phyloP scores from a whole-genome alignment of 1,140 invertebrate genomes.

The Drosophila busckii region DNA sequence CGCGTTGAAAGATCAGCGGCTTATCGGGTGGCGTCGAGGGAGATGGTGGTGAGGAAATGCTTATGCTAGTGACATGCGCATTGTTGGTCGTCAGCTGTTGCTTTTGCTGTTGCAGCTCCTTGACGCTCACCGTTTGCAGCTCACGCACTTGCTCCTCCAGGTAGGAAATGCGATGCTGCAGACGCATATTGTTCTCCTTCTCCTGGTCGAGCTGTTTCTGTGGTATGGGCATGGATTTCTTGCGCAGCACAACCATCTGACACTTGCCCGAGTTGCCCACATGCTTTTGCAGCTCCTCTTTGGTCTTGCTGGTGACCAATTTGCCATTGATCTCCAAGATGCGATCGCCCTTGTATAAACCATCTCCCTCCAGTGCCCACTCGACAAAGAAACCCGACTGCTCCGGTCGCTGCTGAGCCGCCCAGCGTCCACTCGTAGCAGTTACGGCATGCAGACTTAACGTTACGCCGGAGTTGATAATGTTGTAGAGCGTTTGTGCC shows the following conservation, averaged over 20 bases:
- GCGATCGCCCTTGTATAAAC: conserved; percentile 87
- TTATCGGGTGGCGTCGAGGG: conserved; percentile 67
- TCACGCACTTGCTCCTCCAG: conserved; percentile 92
- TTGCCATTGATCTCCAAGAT: conserved; percentile 92
- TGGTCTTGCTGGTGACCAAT: conserved; percentile 84
- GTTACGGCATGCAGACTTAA: conserved; percentile 83
- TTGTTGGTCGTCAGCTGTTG: conserved; percentile 21
- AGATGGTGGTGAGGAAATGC: conserved; percentile 71
- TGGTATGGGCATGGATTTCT: conserved; percentile 54
- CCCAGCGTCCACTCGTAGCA: conserved; percentile 83
- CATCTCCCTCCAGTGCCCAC: conserved; percentile 88
- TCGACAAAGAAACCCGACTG: conserved; percentile 84
- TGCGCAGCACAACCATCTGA: conserved; percentile 82
- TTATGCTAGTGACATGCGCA: conserved; percentile 77
- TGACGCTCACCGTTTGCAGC: conserved; percentile 80
- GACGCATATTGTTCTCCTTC: conserved; percentile 88
- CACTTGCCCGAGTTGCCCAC: conserved; percentile 75
- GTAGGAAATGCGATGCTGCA: conserved; percentile 92
- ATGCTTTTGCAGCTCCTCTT: conserved; percentile 83
- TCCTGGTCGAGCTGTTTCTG: conserved; percentile 67
- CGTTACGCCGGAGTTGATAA: conserved; percentile 76
- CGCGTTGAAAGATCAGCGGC: conserved; percentile 70
- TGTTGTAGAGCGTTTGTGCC: conserved; percentile 65
- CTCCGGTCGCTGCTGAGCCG: conserved; percentile 81
- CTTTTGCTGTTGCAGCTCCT: conserved; percentile 43